Percentiles rank a stretch among this genome's conserved stretches.
Evolutionary conservation across 2,888 invertebrate species (phyloP).

Genomic region (Caenorhabditis sulstoni): DNA sequence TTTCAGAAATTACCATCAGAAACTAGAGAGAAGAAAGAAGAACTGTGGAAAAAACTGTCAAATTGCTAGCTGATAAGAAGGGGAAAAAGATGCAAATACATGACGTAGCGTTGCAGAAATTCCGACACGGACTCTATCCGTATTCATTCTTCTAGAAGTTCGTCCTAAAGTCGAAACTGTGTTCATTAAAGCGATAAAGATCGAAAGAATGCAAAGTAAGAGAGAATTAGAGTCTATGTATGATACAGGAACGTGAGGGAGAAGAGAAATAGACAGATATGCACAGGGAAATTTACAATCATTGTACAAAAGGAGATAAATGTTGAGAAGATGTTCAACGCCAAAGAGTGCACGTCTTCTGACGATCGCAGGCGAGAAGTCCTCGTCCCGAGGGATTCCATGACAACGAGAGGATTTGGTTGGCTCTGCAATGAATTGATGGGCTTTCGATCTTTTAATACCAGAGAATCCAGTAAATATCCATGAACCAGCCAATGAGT

Average conservation of each 20-base stretch:
- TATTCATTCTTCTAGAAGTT: not conserved
- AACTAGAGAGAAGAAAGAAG: constrained; percentile 24
- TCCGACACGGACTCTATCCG: too few relatives aligned
- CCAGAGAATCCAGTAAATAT: too few relatives aligned
- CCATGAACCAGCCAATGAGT: too few relatives aligned
- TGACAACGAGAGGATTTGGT: constrained; percentile 72
- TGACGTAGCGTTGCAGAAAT: not conserved
- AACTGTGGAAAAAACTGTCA: constrained; percentile 16
- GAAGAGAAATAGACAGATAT: constrained; percentile 19
- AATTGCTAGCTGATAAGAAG: constrained; percentile 1
- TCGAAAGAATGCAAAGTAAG: not conserved
- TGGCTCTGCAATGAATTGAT: constrained; percentile 41
- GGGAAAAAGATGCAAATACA: constrained; percentile 29
- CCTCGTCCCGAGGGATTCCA: constrained; percentile 77
- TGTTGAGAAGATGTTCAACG: constrained; percentile 7
- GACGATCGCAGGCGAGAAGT: constrained; percentile 72
- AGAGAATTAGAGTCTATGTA: constrained; percentile 10
- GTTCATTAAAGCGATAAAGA: constrained; percentile 8
- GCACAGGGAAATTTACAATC: constrained; percentile 16
- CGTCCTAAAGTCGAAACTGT: not conserved
- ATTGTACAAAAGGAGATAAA: constrained; percentile 14
- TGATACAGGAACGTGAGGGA: constrained; percentile 7
- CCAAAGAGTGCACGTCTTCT: constrained; percentile 72
- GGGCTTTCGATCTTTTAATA: not conserved
- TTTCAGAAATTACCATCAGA: constrained; percentile 21